These are phyloP conservation scores for Agrenia bidenticulata DNA, from an alignment of 2,888 invertebrate genomes.

Conservation along the genomic window DNA sequence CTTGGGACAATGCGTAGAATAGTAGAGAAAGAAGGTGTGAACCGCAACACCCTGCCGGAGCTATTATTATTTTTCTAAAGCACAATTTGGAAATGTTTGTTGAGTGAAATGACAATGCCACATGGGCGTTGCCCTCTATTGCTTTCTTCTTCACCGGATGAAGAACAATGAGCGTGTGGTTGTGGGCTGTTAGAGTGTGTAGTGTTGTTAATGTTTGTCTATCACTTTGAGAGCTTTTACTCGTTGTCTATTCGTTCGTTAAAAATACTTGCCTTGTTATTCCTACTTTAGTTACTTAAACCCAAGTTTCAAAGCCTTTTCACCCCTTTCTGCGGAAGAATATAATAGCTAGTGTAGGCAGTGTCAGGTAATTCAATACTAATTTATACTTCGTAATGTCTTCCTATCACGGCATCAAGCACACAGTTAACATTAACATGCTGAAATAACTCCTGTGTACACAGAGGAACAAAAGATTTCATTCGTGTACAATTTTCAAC, in stretches of 20 bases:
- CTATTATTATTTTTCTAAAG: conserved; percentile 1
- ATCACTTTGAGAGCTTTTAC: conserved; percentile 4
- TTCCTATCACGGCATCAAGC: too few species aligned
- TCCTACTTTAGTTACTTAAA: neutral
- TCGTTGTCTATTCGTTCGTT: neutral
- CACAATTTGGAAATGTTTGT: neutral
- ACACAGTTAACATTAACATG: too few species aligned
- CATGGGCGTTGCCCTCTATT: neutral
- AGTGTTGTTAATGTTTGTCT: neutral
- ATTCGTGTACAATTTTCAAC: too few species aligned
- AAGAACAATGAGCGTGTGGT: neutral
- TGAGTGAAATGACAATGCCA: neutral
- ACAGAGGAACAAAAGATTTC: too few species aligned
- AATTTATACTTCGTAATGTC: too few species aligned
- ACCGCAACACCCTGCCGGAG: neutral
- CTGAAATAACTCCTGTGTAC: too few species aligned
- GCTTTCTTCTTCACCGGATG: neutral
- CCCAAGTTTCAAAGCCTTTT: too few species aligned
- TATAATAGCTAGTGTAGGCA: too few species aligned
- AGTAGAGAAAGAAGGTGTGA: neutral
- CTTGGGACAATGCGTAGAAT: too few species aligned
- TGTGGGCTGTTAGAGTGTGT: too few species aligned
- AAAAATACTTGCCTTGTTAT: neutral
- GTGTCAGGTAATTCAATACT: too few species aligned
- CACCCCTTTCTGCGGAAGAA: too few species aligned